phyloP scores from a whole-genome alignment of 2,888 invertebrate species.

The Protodeltote pygarga region DNA sequence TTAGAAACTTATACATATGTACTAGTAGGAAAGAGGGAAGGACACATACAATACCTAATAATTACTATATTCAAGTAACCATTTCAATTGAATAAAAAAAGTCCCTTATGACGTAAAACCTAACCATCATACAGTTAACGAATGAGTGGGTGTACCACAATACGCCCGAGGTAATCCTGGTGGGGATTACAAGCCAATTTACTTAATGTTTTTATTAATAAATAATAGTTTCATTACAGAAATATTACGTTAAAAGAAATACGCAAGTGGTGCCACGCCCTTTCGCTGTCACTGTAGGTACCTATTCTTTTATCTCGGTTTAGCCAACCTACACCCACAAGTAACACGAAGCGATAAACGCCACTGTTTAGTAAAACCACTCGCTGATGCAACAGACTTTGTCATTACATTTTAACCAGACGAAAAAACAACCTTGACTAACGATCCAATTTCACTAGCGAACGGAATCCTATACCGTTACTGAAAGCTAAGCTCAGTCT shows the following conservation, averaged over 20 bases:
- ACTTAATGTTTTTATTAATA: too few species aligned
- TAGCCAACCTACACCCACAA: slow-evolving; percentile 36
- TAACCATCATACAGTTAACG: too few species aligned
- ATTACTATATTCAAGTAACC: too few species aligned
- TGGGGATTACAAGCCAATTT: too few species aligned
- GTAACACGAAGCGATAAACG: slow-evolving; percentile 2
- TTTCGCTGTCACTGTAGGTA: slow-evolving; percentile 31
- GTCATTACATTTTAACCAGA: slow-evolving; percentile 20
- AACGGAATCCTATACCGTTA: slow-evolving; percentile 45
- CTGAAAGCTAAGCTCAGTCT: slow-evolving; percentile 44
- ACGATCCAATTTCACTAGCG: slow-evolving; percentile 40
- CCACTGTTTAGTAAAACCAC: slow-evolving; percentile 17
- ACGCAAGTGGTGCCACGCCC: slow-evolving; percentile 30
- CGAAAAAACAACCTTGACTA: slow-evolving; percentile 39
- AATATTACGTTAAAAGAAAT: not conserved
- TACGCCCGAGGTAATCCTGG: too few species aligned
- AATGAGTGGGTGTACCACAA: too few species aligned
- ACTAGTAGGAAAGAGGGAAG: too few species aligned
- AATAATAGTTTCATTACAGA: too few species aligned
- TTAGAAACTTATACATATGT: too few species aligned
- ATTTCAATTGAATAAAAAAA: too few species aligned
- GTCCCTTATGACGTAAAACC: too few species aligned
- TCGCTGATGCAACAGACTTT: slow-evolving; percentile 17
- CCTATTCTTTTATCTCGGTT: slow-evolving; percentile 25
- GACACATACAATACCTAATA: too few species aligned